A percentile compares a stretch with the other conserved stretches of the same genome.
Conservation (phyloP, 37 sponge, comb jelly and placozoan species). For the Hormiphora californensis region DNA sequence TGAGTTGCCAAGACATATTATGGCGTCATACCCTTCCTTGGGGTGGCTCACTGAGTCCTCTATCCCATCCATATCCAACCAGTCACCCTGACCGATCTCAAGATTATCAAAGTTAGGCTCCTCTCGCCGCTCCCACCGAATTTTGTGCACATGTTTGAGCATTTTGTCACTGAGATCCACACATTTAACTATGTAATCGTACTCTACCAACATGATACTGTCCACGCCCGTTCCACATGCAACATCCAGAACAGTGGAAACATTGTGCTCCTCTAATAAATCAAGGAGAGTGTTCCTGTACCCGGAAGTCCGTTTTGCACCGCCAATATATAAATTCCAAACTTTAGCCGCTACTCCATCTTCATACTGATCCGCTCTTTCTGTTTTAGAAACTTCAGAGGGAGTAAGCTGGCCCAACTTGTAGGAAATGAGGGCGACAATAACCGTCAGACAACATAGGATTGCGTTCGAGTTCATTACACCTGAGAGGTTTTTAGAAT, state of each 20-base stretch:
- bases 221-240: slow-evolving; percentile 59
- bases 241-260: slow-evolving; percentile 49
- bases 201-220: slow-evolving; percentile 46
- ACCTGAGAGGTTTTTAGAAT: too few species aligned
- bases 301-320: not conserved
- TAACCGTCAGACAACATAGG: too few species aligned
- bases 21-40: slow-evolving; percentile 49
- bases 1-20: slow-evolving; percentile 56
- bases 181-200: slow-evolving; percentile 35
- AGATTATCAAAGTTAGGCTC: slow-evolving; percentile 37
- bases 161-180: slow-evolving; percentile 57
- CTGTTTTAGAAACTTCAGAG: too few species aligned
- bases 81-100: slow-evolving; percentile 49
- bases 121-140: not conserved
- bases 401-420: too few species aligned
- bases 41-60: slow-evolving; percentile 40
- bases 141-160: slow-evolving; percentile 17
- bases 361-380: slow-evolving; percentile 56
- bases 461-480: too few species aligned
- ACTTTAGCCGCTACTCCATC: slow-evolving; percentile 57
- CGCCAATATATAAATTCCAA: slow-evolving; percentile 53
- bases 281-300: slow-evolving; percentile 14
- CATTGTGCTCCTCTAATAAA: not conserved
- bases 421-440: too few species aligned
- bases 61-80: slow-evolving; percentile 12